A percentile compares a stretch with the other conserved stretches of the same genome.
Evolutionary conservation across 2,888 invertebrate species (phyloP).

Genomic region (Hyposoter dolosus): DNA sequence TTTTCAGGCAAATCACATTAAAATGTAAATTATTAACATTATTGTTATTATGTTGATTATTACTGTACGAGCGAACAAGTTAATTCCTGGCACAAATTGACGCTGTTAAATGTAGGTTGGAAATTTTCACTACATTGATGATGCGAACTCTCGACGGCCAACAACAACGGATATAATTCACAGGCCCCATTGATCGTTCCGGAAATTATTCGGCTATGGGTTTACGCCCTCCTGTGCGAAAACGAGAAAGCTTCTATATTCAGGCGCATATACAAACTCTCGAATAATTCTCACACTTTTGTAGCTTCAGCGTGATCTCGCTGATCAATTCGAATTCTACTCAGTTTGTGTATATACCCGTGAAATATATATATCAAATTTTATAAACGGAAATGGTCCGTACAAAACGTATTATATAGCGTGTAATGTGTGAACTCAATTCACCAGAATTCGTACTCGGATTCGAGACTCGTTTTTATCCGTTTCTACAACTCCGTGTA

Average conservation of each 20-base stretch:
- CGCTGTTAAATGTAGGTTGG: slow-evolving; percentile 27
- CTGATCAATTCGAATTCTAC: slow-evolving; percentile 60
- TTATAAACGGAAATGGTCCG: slow-evolving; percentile 33
- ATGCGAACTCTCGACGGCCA: slow-evolving; percentile 39
- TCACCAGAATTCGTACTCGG: slow-evolving; percentile 25
- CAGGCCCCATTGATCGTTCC: slow-evolving; percentile 68
- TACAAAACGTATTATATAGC: slow-evolving; percentile 38
- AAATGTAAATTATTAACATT: slow-evolving; percentile 15
- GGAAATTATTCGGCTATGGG: slow-evolving; percentile 70
- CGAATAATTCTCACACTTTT: slow-evolving; percentile 33
- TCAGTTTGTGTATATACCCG: slow-evolving; percentile 6
- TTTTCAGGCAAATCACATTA: slow-evolving; percentile 11
- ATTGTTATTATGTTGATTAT: slow-evolving; percentile 25
- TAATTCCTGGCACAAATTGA: slow-evolving; percentile 24
- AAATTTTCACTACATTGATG: slow-evolving; percentile 44
- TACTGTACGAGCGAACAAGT: not conserved
- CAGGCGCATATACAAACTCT: slow-evolving; percentile 24
- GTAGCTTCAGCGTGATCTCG: not conserved
- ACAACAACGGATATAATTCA: slow-evolving; percentile 67
- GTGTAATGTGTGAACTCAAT: slow-evolving; percentile 50
- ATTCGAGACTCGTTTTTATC: slow-evolving; percentile 24
- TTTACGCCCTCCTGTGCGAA: slow-evolving; percentile 57
- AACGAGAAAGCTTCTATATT: slow-evolving; percentile 17
- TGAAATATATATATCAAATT: slow-evolving; percentile 51
- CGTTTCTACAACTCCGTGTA: slow-evolving; percentile 34